Evolutionary conservation across 2,888 invertebrate genomes (phyloP).

Genomic region (Hypomecis atomaria): DNA sequence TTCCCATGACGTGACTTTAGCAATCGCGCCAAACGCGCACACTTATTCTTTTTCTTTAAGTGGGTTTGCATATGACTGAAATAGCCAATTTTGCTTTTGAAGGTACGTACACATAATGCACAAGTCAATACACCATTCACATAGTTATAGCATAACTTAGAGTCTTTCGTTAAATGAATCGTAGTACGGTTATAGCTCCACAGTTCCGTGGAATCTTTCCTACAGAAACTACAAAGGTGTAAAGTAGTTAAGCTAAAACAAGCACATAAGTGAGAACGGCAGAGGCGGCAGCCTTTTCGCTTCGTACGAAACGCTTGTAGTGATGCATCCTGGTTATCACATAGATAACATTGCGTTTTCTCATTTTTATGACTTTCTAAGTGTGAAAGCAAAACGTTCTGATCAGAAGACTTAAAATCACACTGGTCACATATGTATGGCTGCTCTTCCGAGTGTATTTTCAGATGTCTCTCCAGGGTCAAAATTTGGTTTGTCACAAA

Average conservation of each 20-base stretch:
- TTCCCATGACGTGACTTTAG: neutral
- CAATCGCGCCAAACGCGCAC: neutral
- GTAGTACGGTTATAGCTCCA: constrained; percentile 4
- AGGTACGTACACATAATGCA: neutral
- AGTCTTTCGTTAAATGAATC: neutral
- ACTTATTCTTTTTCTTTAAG: neutral
- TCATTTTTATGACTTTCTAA: too few species aligned
- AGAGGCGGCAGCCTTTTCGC: neutral
- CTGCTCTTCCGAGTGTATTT: too few species aligned
- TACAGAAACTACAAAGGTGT: neutral
- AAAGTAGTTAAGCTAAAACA: neutral
- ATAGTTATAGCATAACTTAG: constrained; percentile 1
- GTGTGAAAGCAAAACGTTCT: too few species aligned
- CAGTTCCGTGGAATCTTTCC: constrained; percentile 2
- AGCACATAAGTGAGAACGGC: neutral
- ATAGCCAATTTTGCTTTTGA: constrained; percentile 11
- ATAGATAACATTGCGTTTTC: too few species aligned
- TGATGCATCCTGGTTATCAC: too few species aligned
- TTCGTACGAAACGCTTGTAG: neutral
- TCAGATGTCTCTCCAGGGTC: too few species aligned
- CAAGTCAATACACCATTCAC: constrained; percentile 9
- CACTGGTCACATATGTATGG: too few species aligned
- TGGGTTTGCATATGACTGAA: constrained; percentile 3
- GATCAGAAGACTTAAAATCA: too few species aligned
- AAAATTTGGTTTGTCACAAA: too few species aligned